Evolutionary conservation across 2,888 invertebrate species (phyloP).

Genomic region (Antheraea yamamai): DNA sequence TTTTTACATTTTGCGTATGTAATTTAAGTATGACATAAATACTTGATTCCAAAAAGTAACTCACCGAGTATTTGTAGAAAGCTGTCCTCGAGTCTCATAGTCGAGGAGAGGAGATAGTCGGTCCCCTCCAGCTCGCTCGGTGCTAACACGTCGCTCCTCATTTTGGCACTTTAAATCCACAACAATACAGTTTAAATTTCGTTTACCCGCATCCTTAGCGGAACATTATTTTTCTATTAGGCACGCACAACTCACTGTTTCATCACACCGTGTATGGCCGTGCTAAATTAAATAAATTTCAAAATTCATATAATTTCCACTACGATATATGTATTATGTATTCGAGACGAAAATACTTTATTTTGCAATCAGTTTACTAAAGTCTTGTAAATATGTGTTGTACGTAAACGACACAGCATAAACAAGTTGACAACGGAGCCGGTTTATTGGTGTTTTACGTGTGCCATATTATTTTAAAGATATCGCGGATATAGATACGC

Average conservation of each 20-base stretch:
- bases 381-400: conserved; percentile 43
- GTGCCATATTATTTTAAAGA: conserved; percentile 47
- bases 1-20: neutral
- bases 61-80: conserved; percentile 84
- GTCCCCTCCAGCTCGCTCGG: conserved; percentile 84
- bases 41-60: conserved; percentile 40
- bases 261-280: conserved; percentile 9
- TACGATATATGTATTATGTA: conserved; percentile 24
- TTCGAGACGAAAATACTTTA: conserved; percentile 4
- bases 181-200: conserved; percentile 23
- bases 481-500: conserved; percentile 35
- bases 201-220: neutral
- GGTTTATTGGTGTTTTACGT: conserved; percentile 58
- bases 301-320: conserved; percentile 22
- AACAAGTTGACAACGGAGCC: conserved; percentile 52
- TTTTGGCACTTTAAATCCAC: conserved; percentile 52
- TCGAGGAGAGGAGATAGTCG: conserved; percentile 84
- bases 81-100: conserved; percentile 83
- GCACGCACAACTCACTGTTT: conserved; percentile 18
- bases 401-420: conserved; percentile 47
- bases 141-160: conserved; percentile 77
- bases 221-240: conserved; percentile 16
- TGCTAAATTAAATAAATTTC: conserved; percentile 19
- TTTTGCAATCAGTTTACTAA: conserved; percentile 41
- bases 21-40: neutral